Evolutionary conservation across 2,888 invertebrate species (phyloP), one percentile per base, ranked within the genome.

Genomic region (Zygothrica quintamaculata): DNA sequence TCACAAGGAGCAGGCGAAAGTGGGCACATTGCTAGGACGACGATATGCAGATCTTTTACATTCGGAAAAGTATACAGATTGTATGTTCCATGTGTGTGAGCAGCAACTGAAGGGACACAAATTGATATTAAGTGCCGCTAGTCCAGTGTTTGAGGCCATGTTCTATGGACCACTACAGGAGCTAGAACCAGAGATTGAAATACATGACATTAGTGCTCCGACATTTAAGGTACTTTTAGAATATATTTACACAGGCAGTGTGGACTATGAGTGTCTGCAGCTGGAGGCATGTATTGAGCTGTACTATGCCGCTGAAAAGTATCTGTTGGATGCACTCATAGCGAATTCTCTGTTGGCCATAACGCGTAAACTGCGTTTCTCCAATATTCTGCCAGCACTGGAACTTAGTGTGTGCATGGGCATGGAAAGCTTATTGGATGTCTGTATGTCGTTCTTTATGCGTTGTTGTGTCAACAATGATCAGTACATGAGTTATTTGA

Each of bases 91-190:
- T 29, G 77, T 91, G 31, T 90, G 88, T 25, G 87, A 84, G 4
- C 72, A 74, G 8, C 78, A 93, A 13, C 90, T 96, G n/a, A 93
- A 94, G 65, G 95, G 95, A 1, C 96, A 97, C 90, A 96, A 96
- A 90, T 90, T 97, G 9, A 93, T 96, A 75, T 90, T 97, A 37
- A 95, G 96, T 0, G 95, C 96, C 93, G 94, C 96, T 0, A 96
- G 96, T 82, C 96, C 96, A 0, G 97, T 97, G 1, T 97, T 97
- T 87, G 96, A 96, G 88, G 96, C 96, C 3, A 97, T 97, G 96
- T 96, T 97, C 87, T 96, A 93, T 87, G 96, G 96, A 0, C 95
- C 95, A 2, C 68, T 90, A 58, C 79, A 88, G 22, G 84, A 89
- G 50, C 73, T 76, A 34, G 77, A 87, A 33, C 92, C 93, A 70